phyloP scores from a whole-genome alignment of 2,888 invertebrate species.

The Ethmia dodecea region DNA sequence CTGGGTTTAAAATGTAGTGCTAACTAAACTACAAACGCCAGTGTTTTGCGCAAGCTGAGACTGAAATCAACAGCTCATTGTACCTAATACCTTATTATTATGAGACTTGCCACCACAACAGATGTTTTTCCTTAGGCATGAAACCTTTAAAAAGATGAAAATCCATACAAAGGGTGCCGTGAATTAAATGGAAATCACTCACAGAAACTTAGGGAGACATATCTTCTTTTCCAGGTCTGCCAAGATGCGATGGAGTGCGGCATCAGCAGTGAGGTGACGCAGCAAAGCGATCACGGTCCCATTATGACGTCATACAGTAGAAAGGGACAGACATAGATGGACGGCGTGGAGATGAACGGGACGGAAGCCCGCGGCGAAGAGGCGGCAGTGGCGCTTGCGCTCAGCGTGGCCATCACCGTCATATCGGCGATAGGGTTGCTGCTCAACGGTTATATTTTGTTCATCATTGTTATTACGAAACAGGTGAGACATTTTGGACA shows the following conservation, averaged over 20 bases:
- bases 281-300: slow-evolving; percentile 23
- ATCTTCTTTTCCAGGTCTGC: slow-evolving; percentile 18
- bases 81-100: too few species aligned
- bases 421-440: slow-evolving; percentile 84
- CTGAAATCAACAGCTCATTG: too few species aligned
- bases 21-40: too few species aligned
- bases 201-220: too few species aligned
- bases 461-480: slow-evolving; percentile 84
- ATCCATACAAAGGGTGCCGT: too few species aligned
- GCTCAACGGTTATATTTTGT: slow-evolving; percentile 85
- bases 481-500: slow-evolving; percentile 69
- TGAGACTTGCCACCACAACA: too few species aligned
- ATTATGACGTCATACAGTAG: slow-evolving; percentile 31
- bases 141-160: too few species aligned
- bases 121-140: too few species aligned
- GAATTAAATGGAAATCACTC: too few species aligned
- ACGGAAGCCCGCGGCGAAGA: slow-evolving; percentile 61
- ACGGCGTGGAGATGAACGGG: slow-evolving; percentile 63
- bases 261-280: slow-evolving; percentile 65
- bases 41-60: too few species aligned
- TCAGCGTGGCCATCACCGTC: slow-evolving; percentile 82
- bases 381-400: slow-evolving; percentile 81
- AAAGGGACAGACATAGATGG: slow-evolving; percentile 36
- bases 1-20: too few species aligned
- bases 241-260: slow-evolving; percentile 61